Conservation (phyloP, 2,888 invertebrate genomes). For the Lithophane socia region DNA sequence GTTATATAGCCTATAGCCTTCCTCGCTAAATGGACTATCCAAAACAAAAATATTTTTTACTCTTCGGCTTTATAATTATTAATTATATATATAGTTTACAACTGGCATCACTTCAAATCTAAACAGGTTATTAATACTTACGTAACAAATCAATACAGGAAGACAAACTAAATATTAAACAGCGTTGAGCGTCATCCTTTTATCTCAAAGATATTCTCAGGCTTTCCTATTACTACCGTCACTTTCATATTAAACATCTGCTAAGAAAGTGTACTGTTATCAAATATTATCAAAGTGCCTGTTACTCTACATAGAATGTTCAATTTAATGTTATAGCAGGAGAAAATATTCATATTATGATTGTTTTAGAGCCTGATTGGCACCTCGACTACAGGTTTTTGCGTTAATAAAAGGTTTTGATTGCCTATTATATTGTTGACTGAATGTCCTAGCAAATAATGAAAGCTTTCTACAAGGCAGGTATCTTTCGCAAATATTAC, state of each 20-base stretch:
- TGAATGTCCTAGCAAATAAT: background rate
- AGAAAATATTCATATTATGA: slow-evolving; percentile 40
- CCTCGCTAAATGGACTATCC: too few species aligned
- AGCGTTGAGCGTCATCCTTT: slow-evolving; percentile 19
- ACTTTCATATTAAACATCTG: slow-evolving; percentile 34
- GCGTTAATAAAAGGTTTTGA: slow-evolving; percentile 6
- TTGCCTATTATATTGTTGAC: background rate
- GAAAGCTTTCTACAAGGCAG: background rate
- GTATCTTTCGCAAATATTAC: too few species aligned
- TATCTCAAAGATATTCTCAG: slow-evolving; percentile 27
- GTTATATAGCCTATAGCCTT: too few species aligned
- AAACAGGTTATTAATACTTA: background rate
- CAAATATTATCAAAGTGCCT: slow-evolving; percentile 21
- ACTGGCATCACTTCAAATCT: background rate
- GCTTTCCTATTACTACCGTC: slow-evolving; percentile 13
- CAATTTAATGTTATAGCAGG: slow-evolving; percentile 10
- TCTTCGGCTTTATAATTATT: too few species aligned
- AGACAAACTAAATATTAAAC: slow-evolving; percentile 1
- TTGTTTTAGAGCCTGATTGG: slow-evolving; percentile 33
- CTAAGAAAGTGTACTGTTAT: slow-evolving; percentile 26
- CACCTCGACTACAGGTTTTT: background rate
- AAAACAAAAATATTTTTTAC: too few species aligned
- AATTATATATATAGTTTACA: too few species aligned
- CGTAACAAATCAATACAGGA: background rate
- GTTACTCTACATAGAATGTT: slow-evolving; percentile 39